A percentile compares a stretch with the other conserved stretches of the same genome.
Evolutionary conservation across 2,797 vertebrate species (phyloP).

Genomic region (Falco rusticolus): DNA sequence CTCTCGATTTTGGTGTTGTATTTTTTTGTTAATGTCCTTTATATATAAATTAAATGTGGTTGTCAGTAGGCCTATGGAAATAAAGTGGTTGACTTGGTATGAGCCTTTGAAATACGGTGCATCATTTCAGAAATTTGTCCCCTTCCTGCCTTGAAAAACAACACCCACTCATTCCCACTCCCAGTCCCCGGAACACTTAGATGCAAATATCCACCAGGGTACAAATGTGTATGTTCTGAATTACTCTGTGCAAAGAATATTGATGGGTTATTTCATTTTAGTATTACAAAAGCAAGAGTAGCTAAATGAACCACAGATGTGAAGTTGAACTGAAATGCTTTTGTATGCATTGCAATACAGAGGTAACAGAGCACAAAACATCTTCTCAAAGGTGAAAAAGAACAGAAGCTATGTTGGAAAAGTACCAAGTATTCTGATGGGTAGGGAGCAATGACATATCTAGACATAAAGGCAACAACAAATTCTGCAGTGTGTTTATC

Average conservation of each 20-base stretch:
- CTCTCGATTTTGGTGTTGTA: not conserved
- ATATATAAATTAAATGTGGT: not conserved
- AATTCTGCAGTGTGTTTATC: not conserved
- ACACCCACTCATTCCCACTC: not conserved
- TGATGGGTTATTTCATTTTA: not conserved
- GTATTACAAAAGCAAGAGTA: not conserved
- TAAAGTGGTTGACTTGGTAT: not conserved
- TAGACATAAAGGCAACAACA: not conserved
- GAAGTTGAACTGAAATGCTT: conserved; percentile 7
- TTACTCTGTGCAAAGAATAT: not conserved
- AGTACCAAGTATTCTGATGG: not conserved
- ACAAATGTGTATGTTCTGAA: not conserved
- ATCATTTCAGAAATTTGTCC: not conserved
- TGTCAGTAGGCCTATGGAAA: not conserved
- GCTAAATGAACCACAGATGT: not conserved
- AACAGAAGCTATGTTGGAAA: not conserved
- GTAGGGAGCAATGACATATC: not conserved
- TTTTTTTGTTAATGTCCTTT: not conserved
- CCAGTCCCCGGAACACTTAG: not conserved
- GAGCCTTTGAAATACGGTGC: not conserved
- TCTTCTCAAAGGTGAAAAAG: not conserved
- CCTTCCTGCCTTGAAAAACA: not conserved
- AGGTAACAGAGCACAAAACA: not conserved
- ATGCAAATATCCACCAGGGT: not conserved
- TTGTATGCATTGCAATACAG: not conserved